Conservation (phyloP, 2,113 vertebrate genomes). For the Seriola quinqueradiata region DNA sequence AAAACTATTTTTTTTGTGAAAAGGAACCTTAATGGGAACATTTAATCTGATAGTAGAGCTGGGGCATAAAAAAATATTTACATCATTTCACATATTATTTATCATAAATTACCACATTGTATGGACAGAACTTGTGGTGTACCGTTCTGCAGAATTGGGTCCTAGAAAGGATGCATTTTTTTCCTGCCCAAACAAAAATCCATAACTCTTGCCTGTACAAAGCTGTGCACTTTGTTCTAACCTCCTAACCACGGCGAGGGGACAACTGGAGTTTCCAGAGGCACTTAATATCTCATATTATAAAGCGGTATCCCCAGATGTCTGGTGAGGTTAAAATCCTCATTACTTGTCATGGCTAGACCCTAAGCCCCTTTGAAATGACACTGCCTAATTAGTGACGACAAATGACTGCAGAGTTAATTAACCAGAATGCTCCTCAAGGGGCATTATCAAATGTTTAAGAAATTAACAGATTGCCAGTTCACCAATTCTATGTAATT, state of each 20-base stretch:
- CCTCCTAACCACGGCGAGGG: conserved; percentile 10
- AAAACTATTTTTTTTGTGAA: not conserved
- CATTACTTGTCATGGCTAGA: conserved; percentile 77
- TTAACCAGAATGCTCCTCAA: conserved; percentile 81
- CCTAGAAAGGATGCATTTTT: not conserved
- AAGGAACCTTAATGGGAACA: not conserved
- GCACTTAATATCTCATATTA: conserved; percentile 47
- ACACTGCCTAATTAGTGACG: conserved; percentile 82
- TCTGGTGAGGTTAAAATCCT: conserved; percentile 80
- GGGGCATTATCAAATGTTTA: conserved; percentile 82
- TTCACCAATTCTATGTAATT: conserved; percentile 81
- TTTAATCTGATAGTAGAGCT: not conserved
- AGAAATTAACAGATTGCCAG: conserved; percentile 82
- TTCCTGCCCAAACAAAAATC: not conserved
- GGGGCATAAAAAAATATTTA: not conserved
- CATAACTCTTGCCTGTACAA: conserved; percentile 1
- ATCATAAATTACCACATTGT: not conserved
- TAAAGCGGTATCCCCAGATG: conserved; percentile 52
- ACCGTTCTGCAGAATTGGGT: not conserved
- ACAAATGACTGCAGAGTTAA: conserved; percentile 80
- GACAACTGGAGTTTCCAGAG: conserved; percentile 39
- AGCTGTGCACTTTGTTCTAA: conserved; percentile 19
- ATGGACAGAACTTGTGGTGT: not conserved
- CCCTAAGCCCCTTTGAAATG: conserved; percentile 80
- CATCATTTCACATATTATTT: not conserved